Conservation (phyloP, 37 sponge, comb jelly and placozoan genomes). For the Geodia barretti region DNA sequence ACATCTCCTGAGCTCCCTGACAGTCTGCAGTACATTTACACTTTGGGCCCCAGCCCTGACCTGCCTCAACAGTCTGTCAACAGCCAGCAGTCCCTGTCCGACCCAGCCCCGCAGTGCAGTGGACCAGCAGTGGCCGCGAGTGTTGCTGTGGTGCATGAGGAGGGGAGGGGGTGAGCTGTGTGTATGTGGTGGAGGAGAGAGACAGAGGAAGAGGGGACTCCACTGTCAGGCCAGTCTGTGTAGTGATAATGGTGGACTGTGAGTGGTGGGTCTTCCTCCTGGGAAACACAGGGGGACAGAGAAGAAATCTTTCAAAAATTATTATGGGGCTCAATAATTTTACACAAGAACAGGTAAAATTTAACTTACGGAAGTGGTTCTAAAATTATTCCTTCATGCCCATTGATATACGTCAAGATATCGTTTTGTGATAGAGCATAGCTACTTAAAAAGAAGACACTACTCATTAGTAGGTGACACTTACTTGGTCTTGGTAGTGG, state of each 20-base stretch:
- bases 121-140: not conserved
- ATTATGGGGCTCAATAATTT: no score
- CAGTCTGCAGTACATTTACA: conserved; percentile 52
- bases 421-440: no score
- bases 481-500: not conserved
- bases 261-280: not conserved
- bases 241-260: not conserved
- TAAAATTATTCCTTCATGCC: no score
- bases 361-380: no score
- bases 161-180: not conserved
- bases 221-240: not conserved
- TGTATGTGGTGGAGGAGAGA: not conserved
- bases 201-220: not conserved
- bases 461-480: no score
- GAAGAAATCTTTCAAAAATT: no score
- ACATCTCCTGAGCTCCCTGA: conserved; percentile 38
- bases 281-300: no score
- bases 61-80: conserved; percentile 26
- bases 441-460: no score
- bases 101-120: conserved; percentile 40
- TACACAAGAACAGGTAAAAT: no score
- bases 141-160: not conserved
- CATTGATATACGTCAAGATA: no score
- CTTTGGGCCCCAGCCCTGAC: conserved; percentile 14
- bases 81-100: conserved; percentile 45